A percentile compares a stretch with the other conserved stretches of the same genome.
Conservation (phyloP, 92 coral and sea anemone genomes). For the Porites cylindrica region DNA sequence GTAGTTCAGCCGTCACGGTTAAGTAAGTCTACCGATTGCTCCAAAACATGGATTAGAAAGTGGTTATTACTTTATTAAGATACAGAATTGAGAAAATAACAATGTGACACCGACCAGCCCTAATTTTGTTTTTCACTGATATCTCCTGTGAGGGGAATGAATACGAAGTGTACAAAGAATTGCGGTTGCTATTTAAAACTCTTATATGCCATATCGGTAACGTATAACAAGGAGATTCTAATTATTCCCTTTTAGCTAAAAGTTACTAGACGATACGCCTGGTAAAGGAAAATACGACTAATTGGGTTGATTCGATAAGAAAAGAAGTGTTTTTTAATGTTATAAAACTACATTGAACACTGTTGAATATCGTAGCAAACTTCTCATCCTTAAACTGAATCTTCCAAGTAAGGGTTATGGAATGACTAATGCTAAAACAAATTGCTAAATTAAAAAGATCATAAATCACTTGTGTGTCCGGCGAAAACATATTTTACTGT, state of each 20-base stretch:
- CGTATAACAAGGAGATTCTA: not conserved
- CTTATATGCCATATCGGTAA: too few species aligned
- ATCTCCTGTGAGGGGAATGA: not conserved
- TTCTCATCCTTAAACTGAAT: too few species aligned
- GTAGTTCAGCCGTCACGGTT: not conserved
- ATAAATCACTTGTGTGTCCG: too few species aligned
- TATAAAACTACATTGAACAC: too few species aligned
- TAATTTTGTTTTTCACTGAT: not conserved
- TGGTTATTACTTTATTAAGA: not conserved
- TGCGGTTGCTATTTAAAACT: not conserved
- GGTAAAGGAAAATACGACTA: not conserved
- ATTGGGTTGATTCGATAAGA: too few species aligned
- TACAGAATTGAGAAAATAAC: not conserved
- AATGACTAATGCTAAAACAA: too few species aligned
- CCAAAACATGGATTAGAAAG: not conserved
- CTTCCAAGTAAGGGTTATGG: too few species aligned
- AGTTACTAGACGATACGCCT: too few species aligned
- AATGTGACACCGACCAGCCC: not conserved
- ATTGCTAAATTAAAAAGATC: too few species aligned
- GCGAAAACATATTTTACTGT: too few species aligned
- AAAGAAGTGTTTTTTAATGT: too few species aligned
- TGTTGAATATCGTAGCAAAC: too few species aligned
- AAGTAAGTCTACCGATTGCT: conserved; percentile 11
- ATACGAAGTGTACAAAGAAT: not conserved
- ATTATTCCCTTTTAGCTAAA: conserved; percentile 6